These are phyloP conservation scores for Ormia ochracea DNA, from an alignment of 2,888 invertebrate species.

Conservation along the genomic window DNA sequence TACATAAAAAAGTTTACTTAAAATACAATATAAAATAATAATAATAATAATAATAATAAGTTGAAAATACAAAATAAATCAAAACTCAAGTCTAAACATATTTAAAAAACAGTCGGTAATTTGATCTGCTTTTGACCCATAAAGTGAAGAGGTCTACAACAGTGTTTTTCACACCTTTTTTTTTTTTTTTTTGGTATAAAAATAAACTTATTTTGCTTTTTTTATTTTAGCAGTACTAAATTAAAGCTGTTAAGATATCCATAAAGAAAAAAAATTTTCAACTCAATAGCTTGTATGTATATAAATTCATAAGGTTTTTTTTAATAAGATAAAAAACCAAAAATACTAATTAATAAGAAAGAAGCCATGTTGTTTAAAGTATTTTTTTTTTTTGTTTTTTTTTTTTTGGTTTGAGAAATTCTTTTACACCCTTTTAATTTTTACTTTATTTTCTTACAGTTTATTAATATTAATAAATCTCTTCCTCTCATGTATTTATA, in stretches of 20 bases:
- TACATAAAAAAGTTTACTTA: not conserved
- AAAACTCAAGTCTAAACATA: not conserved
- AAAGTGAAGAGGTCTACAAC: constrained; percentile 27
- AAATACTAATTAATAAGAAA: constrained; percentile 12
- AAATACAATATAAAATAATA: not conserved
- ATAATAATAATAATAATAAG: too few species aligned
- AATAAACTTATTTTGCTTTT: constrained; percentile 44
- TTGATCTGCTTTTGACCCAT: constrained; percentile 37
- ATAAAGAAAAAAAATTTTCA: not conserved
- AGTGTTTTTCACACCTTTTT: constrained; percentile 59
- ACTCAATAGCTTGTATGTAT: constrained; percentile 30
- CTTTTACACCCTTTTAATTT: constrained; percentile 14
- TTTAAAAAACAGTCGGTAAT: not conserved
- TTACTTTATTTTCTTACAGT: constrained; percentile 14
- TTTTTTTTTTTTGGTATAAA: constrained; percentile 49
- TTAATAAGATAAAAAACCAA: constrained; percentile 5
- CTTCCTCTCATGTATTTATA: not conserved
- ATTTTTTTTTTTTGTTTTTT: too few species aligned
- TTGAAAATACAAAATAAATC: not conserved
- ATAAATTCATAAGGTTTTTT: constrained; percentile 41
- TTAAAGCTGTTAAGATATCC: constrained; percentile 8
- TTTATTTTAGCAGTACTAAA: constrained; percentile 11
- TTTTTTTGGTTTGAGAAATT: too few species aligned
- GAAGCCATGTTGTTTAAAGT: constrained; percentile 59
- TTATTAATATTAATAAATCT: constrained; percentile 52